A percentile compares a stretch with the other conserved stretches of the same genome.
Conservation (phyloP, 2,113 vertebrate genomes). For the Empidonax alnorum region DNA sequence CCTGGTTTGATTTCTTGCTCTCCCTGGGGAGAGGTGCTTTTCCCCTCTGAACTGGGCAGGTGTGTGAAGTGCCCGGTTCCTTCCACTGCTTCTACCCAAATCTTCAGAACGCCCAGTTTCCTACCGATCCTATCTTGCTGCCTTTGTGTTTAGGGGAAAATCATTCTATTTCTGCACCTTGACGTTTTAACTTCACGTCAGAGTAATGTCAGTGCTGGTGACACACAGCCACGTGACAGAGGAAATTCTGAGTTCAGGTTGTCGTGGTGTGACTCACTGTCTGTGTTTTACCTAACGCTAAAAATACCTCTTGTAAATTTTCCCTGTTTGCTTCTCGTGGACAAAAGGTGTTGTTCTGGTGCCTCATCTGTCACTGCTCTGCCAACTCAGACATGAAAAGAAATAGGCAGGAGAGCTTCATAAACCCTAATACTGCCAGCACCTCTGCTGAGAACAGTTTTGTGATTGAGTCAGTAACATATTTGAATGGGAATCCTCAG, state of each 20-base stretch:
- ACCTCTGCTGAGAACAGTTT: not conserved
- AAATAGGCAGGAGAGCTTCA: not conserved
- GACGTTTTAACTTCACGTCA: not conserved
- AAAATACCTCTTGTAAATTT: slow-evolving; percentile 1
- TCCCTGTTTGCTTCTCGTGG: not conserved
- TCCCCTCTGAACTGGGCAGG: not conserved
- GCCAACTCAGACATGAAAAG: not conserved
- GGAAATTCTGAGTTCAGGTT: slow-evolving; percentile 34
- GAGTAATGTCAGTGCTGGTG: not conserved
- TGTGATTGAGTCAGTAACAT: not conserved
- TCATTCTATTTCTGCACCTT: not conserved
- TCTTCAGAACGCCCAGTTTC: not conserved
- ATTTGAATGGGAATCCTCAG: not conserved
- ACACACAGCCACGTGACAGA: not conserved
- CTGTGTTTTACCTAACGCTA: not conserved
- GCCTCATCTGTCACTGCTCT: not conserved
- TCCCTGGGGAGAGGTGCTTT: not conserved
- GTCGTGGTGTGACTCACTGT: slow-evolving; percentile 4
- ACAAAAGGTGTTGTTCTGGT: not conserved
- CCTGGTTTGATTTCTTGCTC: not conserved
- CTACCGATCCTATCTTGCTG: not conserved
- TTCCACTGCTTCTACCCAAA: not conserved
- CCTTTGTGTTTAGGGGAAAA: not conserved
- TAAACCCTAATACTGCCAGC: not conserved
- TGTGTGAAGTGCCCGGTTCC: not conserved